Base-by-base conservation (phyloP, 2,888 invertebrate species). In the Neoascia interrupta region DNA sequence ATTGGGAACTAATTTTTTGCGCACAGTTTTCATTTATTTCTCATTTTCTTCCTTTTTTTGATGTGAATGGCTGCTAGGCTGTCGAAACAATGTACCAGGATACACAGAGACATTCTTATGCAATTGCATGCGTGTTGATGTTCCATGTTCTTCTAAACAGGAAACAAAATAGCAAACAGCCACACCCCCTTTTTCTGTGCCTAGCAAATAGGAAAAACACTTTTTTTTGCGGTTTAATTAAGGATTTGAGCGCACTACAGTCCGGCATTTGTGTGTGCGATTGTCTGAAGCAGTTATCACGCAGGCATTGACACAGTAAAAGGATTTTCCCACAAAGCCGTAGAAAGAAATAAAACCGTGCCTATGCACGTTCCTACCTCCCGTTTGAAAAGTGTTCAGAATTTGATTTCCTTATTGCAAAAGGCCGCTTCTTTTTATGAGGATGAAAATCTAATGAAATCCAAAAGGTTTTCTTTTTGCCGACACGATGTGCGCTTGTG, bases 181-280 rank as follows among this genome's bases (percentile, higher is more conserved):
- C 79, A 79, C 79, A 79, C 72, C 79, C 79, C 66, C 76, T 72
- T 79, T 73, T 68, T 43, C 31, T 37, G 72, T 64, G 72, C 60
- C 76, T 72, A 64, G 76, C 76, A 76, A 76, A 76, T 76, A 54
- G 76, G 76, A 72, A 72, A 70, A 64, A 53, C 45, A 58, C 51
- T 60, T 60, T 64, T 51, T n/a, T 79, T 73, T 79, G 79, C 61
- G 79, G 79, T 79, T 79, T 73, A 79, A 79, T 79, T 79, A 79
- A 79, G 79, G 73, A 79, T 73, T 73, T 68, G 73, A 79, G 66
- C 72, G 47, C 66, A 70, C 56, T 69, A 69, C 19, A 51, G 49
- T 28, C 23, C 16, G 21, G 56, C 51, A 39, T 64, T 13, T 53
- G 54, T 36, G 37, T 13, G 21, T 16, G 6, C 53, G 64, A 72